These are phyloP conservation scores for Sciurus niger DNA, from an alignment of 2,113 vertebrate genomes.

Conservation along the genomic window DNA sequence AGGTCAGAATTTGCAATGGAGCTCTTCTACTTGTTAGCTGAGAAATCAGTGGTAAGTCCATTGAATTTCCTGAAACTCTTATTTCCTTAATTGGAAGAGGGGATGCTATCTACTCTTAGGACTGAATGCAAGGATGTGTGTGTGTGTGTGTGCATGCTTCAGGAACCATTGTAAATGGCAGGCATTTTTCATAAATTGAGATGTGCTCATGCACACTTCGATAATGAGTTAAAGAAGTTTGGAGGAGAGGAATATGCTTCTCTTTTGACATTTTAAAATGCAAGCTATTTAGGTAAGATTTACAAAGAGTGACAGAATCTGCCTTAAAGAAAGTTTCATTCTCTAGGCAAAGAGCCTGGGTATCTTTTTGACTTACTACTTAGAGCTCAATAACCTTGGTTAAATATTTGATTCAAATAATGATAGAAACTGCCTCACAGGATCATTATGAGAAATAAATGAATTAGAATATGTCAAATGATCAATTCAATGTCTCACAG, in stretches of 20 bases:
- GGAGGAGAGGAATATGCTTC: not conserved
- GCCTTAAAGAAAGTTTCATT: not conserved
- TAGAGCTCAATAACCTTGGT: conserved; percentile 51
- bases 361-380: conserved; percentile 10
- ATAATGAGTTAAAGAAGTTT: not conserved
- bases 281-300: conserved; percentile 29
- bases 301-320: not conserved
- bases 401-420: conserved; percentile 66
- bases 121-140: not conserved
- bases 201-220: not conserved
- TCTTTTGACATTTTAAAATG: not conserved
- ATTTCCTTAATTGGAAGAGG: not conserved
- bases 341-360: not conserved
- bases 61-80: not conserved
- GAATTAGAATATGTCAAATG: conserved; percentile 65
- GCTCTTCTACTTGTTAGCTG: not conserved
- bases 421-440: conserved; percentile 29
- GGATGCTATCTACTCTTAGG: not conserved
- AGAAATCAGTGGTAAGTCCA: not conserved
- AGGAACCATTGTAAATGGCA: not conserved
- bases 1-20: conserved; percentile 9
- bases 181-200: not conserved
- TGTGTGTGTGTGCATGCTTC: not conserved
- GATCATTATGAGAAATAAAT: conserved; percentile 71
- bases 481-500: conserved; percentile 35